phyloP scores from a whole-genome alignment of 2,113 vertebrate genomes.

The Triplophysa rosa region DNA sequence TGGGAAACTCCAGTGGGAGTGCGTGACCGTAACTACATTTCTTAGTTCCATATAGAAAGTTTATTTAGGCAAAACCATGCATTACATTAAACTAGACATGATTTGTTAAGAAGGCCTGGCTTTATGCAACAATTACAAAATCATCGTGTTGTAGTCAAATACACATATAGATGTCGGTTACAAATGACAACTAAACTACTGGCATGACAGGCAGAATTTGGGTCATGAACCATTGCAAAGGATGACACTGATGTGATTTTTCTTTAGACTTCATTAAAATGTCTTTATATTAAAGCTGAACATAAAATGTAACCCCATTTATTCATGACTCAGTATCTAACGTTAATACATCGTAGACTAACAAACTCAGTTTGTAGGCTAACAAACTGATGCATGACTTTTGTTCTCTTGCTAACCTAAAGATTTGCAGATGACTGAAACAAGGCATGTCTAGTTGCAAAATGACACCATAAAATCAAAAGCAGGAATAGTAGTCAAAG shows the following conservation, averaged over 20 bases:
- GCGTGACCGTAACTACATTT: no score
- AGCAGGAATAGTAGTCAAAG: neutral
- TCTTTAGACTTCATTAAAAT: slow-evolving; percentile 9
- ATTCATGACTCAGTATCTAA: neutral
- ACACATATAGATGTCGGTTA: neutral
- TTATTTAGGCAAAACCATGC: neutral
- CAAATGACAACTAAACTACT: slow-evolving; percentile 8
- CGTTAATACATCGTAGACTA: neutral
- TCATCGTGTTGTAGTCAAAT: neutral
- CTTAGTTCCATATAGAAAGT: neutral
- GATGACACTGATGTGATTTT: slow-evolving; percentile 7
- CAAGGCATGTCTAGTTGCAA: neutral
- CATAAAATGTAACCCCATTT: neutral
- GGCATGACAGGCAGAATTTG: slow-evolving; percentile 27
- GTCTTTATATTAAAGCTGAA: neutral
- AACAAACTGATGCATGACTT: slow-evolving; percentile 4
- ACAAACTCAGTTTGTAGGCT: neutral
- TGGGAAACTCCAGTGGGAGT: no score
- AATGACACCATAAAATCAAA: neutral
- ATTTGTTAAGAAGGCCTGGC: neutral
- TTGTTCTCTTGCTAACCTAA: neutral
- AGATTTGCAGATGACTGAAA: neutral
- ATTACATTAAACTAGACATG: neutral
- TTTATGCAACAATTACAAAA: neutral
- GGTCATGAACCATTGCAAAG: slow-evolving; percentile 25